Evolutionary conservation across 92 coral and sea anemone species (phyloP).

Genomic region (Isaurus tuberculatus): DNA sequence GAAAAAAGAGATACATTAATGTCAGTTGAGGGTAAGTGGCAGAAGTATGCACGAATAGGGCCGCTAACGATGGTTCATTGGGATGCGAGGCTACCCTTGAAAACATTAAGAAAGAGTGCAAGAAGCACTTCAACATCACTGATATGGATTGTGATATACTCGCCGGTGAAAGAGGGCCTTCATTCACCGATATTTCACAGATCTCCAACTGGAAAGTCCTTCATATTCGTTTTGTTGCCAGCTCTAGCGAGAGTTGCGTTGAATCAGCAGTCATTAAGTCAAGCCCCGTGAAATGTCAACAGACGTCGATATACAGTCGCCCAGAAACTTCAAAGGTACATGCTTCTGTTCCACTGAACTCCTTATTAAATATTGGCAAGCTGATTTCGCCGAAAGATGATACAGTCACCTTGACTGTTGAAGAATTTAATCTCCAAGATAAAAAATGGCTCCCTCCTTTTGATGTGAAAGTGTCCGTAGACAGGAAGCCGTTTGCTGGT

Average conservation of each 20-base stretch:
- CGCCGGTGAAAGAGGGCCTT: slow-evolving; percentile 65
- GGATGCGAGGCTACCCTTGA: slow-evolving; percentile 23
- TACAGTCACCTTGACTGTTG: slow-evolving; percentile 42
- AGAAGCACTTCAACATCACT: slow-evolving; percentile 46
- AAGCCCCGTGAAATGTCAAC: slow-evolving; percentile 48
- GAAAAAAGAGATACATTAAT: slow-evolving; percentile 35
- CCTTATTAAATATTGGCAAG: slow-evolving; percentile 34
- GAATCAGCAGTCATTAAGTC: slow-evolving; percentile 18
- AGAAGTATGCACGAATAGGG: slow-evolving; percentile 38
- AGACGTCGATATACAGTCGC: neutral
- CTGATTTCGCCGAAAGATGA: slow-evolving; percentile 38
- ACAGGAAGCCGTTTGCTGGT: slow-evolving; percentile 47
- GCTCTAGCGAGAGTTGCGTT: slow-evolving; percentile 11
- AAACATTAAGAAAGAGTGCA: slow-evolving; percentile 40
- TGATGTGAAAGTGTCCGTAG: slow-evolving; percentile 24
- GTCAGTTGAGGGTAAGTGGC: slow-evolving; percentile 54
- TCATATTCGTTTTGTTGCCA: slow-evolving; percentile 44
- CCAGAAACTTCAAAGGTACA: slow-evolving; percentile 31
- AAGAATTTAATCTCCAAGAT: slow-evolving; percentile 40
- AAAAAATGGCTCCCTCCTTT: slow-evolving; percentile 43
- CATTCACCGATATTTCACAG: slow-evolving; percentile 50
- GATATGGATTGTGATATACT: slow-evolving; percentile 66
- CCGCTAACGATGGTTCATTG: slow-evolving; percentile 27
- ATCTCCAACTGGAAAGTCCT: slow-evolving; percentile 43
- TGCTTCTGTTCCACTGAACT: slow-evolving; percentile 38